A percentile compares a stretch with the other conserved stretches of the same genome.
Evolutionary conservation across 2,797 vertebrate genomes (phyloP).

Genomic region (Melanotaenia maccullochi): DNA sequence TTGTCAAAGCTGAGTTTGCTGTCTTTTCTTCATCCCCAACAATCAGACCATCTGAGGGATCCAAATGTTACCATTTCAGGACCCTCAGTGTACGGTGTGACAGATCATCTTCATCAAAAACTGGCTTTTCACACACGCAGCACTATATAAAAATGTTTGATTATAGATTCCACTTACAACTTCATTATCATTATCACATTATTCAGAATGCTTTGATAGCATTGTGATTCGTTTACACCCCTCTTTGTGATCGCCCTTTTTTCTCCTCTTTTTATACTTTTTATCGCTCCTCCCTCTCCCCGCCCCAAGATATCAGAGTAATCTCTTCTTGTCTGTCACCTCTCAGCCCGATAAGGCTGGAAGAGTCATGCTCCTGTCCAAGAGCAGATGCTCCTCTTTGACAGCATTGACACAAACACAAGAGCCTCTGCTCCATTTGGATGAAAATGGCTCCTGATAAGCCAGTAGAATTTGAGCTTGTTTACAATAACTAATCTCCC

Average conservation of each 20-base stretch:
- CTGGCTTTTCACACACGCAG: background rate
- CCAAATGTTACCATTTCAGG: slow-evolving; percentile 4
- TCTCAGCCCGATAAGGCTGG: slow-evolving; percentile 59
- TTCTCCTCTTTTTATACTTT: slow-evolving; percentile 20
- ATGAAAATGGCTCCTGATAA: slow-evolving; percentile 61
- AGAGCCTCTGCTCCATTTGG: slow-evolving; percentile 46
- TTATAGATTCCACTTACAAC: slow-evolving; percentile 9
- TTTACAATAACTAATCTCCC: slow-evolving; percentile 47
- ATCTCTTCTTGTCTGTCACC: slow-evolving; percentile 72
- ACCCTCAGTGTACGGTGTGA: background rate
- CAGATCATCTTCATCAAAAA: slow-evolving; percentile 1
- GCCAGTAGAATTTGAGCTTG: slow-evolving; percentile 37
- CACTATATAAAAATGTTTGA: background rate
- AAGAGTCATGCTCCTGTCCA: slow-evolving; percentile 60
- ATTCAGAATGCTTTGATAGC: slow-evolving; percentile 16
- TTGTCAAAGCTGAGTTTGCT: slow-evolving; percentile 3
- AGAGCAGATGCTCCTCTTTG: slow-evolving; percentile 62
- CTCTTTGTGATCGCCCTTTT: slow-evolving; percentile 36
- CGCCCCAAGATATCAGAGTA: slow-evolving; percentile 41
- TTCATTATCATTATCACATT: slow-evolving; percentile 19
- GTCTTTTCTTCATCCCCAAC: slow-evolving; percentile 5
- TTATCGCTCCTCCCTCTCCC: slow-evolving; percentile 23
- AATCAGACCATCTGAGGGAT: background rate
- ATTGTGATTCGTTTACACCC: slow-evolving; percentile 21
- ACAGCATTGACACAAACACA: slow-evolving; percentile 64